phyloP scores from a whole-genome alignment of 2,888 invertebrate genomes.

The Cartodere bifasciata region DNA sequence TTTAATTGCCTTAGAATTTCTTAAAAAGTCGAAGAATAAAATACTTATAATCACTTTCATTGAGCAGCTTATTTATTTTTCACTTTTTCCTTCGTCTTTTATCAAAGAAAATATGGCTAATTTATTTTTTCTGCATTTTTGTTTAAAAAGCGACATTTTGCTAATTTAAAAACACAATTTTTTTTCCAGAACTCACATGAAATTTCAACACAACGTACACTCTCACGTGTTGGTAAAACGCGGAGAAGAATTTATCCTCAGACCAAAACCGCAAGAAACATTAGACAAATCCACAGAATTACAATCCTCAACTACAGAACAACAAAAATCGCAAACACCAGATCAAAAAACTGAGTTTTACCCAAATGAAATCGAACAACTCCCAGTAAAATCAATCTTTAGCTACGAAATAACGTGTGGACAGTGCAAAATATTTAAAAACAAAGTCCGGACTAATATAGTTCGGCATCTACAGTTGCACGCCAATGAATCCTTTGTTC shows the following conservation, averaged over 20 bases:
- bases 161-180: too few relatives aligned
- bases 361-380: slow-evolving; percentile 47
- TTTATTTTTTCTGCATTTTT: slow-evolving; percentile 5
- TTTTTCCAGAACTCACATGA: slow-evolving; percentile 37
- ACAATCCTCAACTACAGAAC: slow-evolving; percentile 6
- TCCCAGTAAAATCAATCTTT: slow-evolving; percentile 55
- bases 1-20: too few relatives aligned
- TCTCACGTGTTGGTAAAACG: slow-evolving; percentile 34
- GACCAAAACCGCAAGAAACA: slow-evolving; percentile 24
- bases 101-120: too few relatives aligned
- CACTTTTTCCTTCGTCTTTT: too few relatives aligned
- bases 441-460: slow-evolving; percentile 55
- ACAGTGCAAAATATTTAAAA: slow-evolving; percentile 50
- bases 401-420: slow-evolving; percentile 48
- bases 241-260: slow-evolving; percentile 37
- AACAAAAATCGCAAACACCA: neutral
- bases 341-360: slow-evolving; percentile 31
- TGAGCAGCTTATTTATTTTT: too few relatives aligned
- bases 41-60: too few relatives aligned
- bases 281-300: slow-evolving; percentile 5
- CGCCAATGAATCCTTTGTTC: slow-evolving; percentile 43
- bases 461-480: slow-evolving; percentile 58
- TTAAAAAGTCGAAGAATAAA: too few relatives aligned
- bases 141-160: slow-evolving; percentile 1
- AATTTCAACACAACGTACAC: slow-evolving; percentile 36